Evolutionary conservation across 1,140 invertebrate species (phyloP), one percentile per base, ranked within the genome.

Genomic region (Drosophila fuyamai): DNA sequence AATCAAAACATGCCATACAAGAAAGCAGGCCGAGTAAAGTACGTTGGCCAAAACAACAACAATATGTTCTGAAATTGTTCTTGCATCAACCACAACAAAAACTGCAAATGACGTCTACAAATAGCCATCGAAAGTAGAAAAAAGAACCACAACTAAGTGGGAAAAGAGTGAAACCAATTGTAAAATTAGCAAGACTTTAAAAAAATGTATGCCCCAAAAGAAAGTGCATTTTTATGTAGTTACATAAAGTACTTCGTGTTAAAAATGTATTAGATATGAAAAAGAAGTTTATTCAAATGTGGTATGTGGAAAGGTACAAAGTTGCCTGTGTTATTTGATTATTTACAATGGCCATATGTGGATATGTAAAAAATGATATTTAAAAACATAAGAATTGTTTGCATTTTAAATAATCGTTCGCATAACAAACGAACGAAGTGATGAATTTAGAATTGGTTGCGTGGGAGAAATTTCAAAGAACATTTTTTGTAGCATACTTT

Each of bases 1-100:
- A 78, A 82, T 82, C 80, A 75, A 79, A 75, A 66, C 41, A 62
- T 41, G 68, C 57, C 47, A 70, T 62, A 50, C 44, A 50, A 60
- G 50, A 32, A 27, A 46, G 12, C 54, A 36, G 71, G 16, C 59
- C 32, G 55, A 47, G 44, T 10, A 27, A 18, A 38, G 36, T 32
- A 74, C 65, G 23, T 55, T 53, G 59, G 38, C 58, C 61, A 43
- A 55, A 66, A 47, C 48, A 76, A 14, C 60, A 61, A 38, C 18
- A 59, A 32, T 53, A 35, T 40, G 35, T 35, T 4, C 18, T 29
- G 50, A 38, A 71, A 48, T 50, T 44, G 50, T 68, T 61, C 67
- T 48, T 41, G 46, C 50, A 47, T 60, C 71, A 57, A 29, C 56
- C 41, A 18, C 43, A 38, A 58, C 12, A 35, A 36, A 10, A 48